phyloP scores from a whole-genome alignment of 1,140 invertebrate genomes.

The Drosophila guanche region DNA sequence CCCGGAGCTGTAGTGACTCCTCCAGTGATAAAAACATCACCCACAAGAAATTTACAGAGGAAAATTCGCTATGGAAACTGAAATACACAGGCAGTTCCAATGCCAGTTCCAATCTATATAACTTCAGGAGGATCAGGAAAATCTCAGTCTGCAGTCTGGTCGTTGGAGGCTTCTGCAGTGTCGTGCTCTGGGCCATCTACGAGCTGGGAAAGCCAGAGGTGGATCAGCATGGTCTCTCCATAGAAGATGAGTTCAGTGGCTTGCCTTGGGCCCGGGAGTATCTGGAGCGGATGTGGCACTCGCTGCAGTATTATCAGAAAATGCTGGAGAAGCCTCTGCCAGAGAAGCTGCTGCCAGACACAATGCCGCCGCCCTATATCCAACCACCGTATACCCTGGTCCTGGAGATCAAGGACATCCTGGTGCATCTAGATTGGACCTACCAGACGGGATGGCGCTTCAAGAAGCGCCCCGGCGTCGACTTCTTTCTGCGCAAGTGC shows the following conservation, averaged over 20 bases:
- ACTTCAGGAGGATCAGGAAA: conserved; percentile 9
- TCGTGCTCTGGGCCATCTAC: conserved; percentile 85
- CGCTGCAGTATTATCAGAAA: conserved; percentile 92
- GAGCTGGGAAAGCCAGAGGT: conserved; percentile 89
- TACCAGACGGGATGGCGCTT: conserved; percentile 93
- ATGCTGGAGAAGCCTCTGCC: conserved; percentile 96
- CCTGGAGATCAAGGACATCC: conserved; percentile 96
- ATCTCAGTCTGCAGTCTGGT: conserved; percentile 71
- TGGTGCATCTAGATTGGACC: conserved; percentile 99
- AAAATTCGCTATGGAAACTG: background rate
- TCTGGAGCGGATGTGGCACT: conserved; percentile 89
- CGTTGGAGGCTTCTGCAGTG: conserved; percentile 83
- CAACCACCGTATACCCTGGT: conserved; percentile 99
- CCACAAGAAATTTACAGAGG: too few relatives aligned
- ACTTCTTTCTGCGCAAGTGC: conserved; percentile 96
- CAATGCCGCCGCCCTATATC: conserved; percentile 94
- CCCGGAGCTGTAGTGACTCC: too few relatives aligned
- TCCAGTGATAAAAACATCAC: too few relatives aligned
- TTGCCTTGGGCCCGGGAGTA: conserved; percentile 89
- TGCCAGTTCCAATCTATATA: background rate
- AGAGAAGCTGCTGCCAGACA: conserved; percentile 96
- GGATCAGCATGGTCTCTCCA: conserved; percentile 88
- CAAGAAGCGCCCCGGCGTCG: conserved; percentile 98
- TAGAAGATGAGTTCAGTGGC: conserved; percentile 92
- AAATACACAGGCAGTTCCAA: too few relatives aligned